Base-by-base conservation (phyloP, 2,888 invertebrate species). In the Pharmacophagus antenor region DNA sequence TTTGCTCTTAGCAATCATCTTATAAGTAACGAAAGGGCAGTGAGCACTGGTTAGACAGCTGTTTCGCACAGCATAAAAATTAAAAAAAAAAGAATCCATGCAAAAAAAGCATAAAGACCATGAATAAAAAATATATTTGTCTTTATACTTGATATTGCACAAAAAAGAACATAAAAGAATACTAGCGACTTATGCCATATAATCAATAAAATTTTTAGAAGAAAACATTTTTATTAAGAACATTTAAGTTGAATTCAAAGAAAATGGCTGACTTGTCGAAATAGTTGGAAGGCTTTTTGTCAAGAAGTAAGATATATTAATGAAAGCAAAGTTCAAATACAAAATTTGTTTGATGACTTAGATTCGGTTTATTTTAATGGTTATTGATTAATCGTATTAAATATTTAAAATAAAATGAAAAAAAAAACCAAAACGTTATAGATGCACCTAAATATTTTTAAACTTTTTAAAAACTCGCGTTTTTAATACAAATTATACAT, bases 1-100 rank as follows among this genome's bases (percentile, higher is more conserved):
- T 59, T 59, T 54, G 59, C 59, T 59, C 27, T 55, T 48, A 59
- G 59, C 59, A 55, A 59, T 58, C 46, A 12, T 20, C 59, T 59
- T 59, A 59, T 21, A 54, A 49, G 41, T 27, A 58, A 54, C 25
- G 25, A 42, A 54, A 58, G 8, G 59, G 59, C 59, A 59, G 59
- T 59, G 59, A 55, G 42, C 27, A 55, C 59, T 59, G 54, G 59
- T 55, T 54, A 50, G 48, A 42, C 59, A 49, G 54, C 59, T 55
- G 59, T 54, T 18, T 49, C 49, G 18, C 31, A 59, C 59, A 58
- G 53, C 48, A 49, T 27, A 41, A 53, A 51, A 51, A 49, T 15
- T 21, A 46, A 47, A 52, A 52, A 50, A 37, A 22, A 21, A 52
- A 25, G 17, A 17, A 0, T 17, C n/a, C 42, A 25, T 49, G 49